Base-by-base conservation (phyloP, 2,888 invertebrate genomes). In the Synergus laeviventris region DNA sequence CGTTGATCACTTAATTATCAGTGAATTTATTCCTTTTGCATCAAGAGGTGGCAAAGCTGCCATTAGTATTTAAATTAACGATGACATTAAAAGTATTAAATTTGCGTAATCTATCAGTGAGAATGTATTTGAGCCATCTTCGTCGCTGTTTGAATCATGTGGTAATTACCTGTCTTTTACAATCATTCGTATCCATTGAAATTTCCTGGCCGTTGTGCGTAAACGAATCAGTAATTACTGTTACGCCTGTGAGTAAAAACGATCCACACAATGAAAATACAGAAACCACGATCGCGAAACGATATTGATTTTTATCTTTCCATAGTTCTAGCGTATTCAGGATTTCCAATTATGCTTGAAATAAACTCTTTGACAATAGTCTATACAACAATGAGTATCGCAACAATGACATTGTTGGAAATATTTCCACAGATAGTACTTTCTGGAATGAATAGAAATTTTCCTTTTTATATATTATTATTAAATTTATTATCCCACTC, bases 31-130 rank as follows among this genome's bases (percentile, higher is more conserved):
- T 64, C 78, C 79, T 74, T 74, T 78, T 76, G 74, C 75, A 76
- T 75, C 77, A 74, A 74, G 59, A 74, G 24, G 70, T 54, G 49
- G 70, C 56, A 59, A 73, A 81, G 74, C 73, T 78, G 78, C 76
- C 76, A 78, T 79, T 76, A 75, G 70, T 76, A 24, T 73, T 77
- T 11, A 74, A 79, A 77, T 79, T 81, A 77, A 81, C 76, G 78
- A 78, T 70, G 76, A 74, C 38, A 76, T 76, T 76, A 77, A 77
- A 79, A 73, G 56, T 76, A 59, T 60, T 64, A 42, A 75, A 76
- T 81, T 77, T 79, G 73, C 78, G 75, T 77, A 79, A 81, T 78
- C 77, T 61, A 73, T 70, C 64, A 76, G 77, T 78, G 12, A 21
- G 74, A 77, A 76, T 78, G 38, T 54, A 31, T 66, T 39, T 54